Evolutionary conservation across 2,113 vertebrate species (phyloP), one percentile per base, ranked within the genome.

Genomic region (Tinamus guttatus): DNA sequence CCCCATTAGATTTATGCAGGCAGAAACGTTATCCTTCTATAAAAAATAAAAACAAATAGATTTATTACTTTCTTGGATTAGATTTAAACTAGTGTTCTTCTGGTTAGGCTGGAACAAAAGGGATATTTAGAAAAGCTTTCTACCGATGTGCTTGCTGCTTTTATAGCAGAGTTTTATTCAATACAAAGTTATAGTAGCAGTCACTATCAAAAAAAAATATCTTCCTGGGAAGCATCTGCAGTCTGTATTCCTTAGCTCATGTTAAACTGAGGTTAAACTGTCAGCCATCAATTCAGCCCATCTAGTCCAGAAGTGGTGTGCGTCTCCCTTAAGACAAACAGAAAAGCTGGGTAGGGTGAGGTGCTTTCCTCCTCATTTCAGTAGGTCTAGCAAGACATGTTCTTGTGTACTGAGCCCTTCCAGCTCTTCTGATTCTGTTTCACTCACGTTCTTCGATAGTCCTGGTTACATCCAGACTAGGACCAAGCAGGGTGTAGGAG

Each of bases 141-240:
- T 74, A 21, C 11, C 4, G 0, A 2, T 10, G 3, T 2, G 0
- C 17, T 71, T 81, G 11, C 1, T 7, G 22, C 8, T 45, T 79
- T 78, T 90, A 28, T n/a, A 19, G 38, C 18, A n/a, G n/a, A 28
- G 22, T 43, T 74, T 0, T 21, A 12, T 30, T 71, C 30, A 32
- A 65, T 13, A 6, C 80, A 11, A 77, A 11, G 15, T 82, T 63
- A 34, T 22, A 76, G 19, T 4, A 64, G 40, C 34, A 9, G 5
- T 60, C 1, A 0, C 40, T 64, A 25, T 4, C 79, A 18, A 36
- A 25, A 36, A 25, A 79, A 34, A 22, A 40, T 8, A 22, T 13
- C 3, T 11, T 19, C 18, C 11, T 20, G 20, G 8, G 11, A 38
- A 81, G 32, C 58, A 78, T 41, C 13, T 13, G 36, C 19, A 11